phyloP scores from a whole-genome alignment of 2,113 vertebrate genomes.

The Bos javanicus region DNA sequence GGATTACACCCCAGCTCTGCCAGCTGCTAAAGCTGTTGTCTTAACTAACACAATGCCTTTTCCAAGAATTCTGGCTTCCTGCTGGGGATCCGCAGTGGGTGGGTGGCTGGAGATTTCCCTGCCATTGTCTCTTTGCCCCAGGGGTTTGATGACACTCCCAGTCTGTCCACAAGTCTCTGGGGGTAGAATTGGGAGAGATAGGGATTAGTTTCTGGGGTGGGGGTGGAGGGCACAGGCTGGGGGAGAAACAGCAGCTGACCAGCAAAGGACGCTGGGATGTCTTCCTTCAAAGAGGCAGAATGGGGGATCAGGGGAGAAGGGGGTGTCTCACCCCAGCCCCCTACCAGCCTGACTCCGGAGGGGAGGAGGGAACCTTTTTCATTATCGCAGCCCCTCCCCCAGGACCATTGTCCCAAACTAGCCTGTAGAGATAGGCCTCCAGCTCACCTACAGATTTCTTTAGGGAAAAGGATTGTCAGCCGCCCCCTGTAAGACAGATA shows the following conservation, averaged over 20 bases:
- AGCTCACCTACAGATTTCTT: neutral
- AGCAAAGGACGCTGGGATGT: neutral
- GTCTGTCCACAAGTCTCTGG: neutral
- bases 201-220: neutral
- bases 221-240: neutral
- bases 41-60: neutral
- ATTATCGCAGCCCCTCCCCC: neutral
- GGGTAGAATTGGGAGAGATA: neutral
- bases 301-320: neutral
- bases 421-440: neutral
- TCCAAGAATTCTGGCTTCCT: neutral
- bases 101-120: neutral
- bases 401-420: conserved; percentile 3
- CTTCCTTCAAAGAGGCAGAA: neutral
- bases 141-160: neutral
- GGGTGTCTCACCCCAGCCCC: neutral
- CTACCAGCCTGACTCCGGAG: neutral
- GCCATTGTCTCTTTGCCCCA: neutral
- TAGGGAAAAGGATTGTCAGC: neutral
- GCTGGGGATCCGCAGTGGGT: neutral
- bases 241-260: neutral
- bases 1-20: neutral
- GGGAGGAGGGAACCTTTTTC: neutral
- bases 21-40: neutral
- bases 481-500: neutral